Percentiles rank a stretch among this genome's conserved stretches.
Conservation (phyloP, 2,888 invertebrate species). For the Sicus ferrugineus region DNA sequence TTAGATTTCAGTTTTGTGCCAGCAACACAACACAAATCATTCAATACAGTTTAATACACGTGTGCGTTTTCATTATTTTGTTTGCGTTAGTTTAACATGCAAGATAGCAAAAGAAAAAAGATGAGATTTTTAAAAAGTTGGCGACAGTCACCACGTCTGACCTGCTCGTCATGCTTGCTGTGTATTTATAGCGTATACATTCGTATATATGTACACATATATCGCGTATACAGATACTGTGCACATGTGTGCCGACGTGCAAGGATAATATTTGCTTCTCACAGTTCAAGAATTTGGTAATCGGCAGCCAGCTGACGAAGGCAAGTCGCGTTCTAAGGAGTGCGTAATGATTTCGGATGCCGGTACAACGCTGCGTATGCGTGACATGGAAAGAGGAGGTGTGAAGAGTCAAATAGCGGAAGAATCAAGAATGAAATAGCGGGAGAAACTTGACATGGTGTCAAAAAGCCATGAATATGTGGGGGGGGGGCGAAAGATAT, state of each 20-base stretch:
- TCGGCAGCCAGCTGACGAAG: not conserved
- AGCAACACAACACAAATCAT: not conserved
- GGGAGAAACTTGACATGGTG: no score
- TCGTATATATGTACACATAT: not conserved
- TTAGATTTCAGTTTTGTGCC: not conserved
- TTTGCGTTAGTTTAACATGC: slow-evolving; percentile 29
- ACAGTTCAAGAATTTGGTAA: no score
- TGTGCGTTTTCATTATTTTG: slow-evolving; percentile 35
- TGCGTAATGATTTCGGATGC: no score
- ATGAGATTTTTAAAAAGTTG: not conserved
- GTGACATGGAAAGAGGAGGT: no score
- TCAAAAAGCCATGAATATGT: no score
- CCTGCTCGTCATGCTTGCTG: not conserved
- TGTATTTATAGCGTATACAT: not conserved
- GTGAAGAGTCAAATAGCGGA: no score
- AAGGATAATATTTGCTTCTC: not conserved
- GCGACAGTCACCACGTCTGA: not conserved
- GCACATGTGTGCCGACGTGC: not conserved
- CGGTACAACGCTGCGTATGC: no score
- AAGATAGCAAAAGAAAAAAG: slow-evolving; percentile 20
- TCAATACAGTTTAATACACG: slow-evolving; percentile 32
- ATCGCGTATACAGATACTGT: not conserved
- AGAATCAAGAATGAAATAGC: no score
- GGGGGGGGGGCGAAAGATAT: no score
- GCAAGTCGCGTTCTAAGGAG: not conserved